Percentiles rank a stretch among this genome's conserved stretches.
Evolutionary conservation across 2,797 vertebrate species (phyloP).

Genomic region (Channa striata): DNA sequence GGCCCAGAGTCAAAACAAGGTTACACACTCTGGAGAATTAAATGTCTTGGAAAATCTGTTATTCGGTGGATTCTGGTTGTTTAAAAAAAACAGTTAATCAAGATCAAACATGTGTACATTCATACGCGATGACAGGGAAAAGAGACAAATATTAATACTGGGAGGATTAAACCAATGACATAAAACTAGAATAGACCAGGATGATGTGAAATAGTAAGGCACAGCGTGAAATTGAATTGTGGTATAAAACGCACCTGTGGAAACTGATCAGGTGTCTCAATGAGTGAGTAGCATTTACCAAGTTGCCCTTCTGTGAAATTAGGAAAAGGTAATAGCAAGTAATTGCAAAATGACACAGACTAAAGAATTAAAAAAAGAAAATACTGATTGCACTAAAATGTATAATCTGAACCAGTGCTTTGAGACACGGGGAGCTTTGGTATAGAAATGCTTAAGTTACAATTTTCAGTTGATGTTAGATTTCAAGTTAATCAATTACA

Average conservation of each 20-base stretch:
- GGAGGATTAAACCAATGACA: slow-evolving; percentile 26
- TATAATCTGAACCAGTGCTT: background rate
- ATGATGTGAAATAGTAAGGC: slow-evolving; percentile 24
- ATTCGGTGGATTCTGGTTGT: slow-evolving; percentile 22
- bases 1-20: slow-evolving; percentile 53
- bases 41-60: background rate
- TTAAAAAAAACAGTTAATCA: slow-evolving; percentile 12
- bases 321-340: slow-evolving; percentile 13
- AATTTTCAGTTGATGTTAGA: background rate
- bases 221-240: slow-evolving; percentile 41
- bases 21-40: slow-evolving; percentile 29
- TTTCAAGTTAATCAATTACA: background rate
- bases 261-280: slow-evolving; percentile 19
- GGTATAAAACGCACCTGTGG: slow-evolving; percentile 15
- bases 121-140: slow-evolving; percentile 16
- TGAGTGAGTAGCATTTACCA: slow-evolving; percentile 4
- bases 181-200: background rate
- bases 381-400: background rate
- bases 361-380: slow-evolving; percentile 1
- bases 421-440: background rate
- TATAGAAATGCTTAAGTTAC: background rate
- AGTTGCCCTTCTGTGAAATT: slow-evolving; percentile 17
- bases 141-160: slow-evolving; percentile 21
- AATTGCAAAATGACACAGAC: background rate
- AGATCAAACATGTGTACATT: slow-evolving; percentile 18